These are phyloP conservation scores for Falcunculus frontatus DNA, from an alignment of 2,113 vertebrate genomes.

Conservation along the genomic window DNA sequence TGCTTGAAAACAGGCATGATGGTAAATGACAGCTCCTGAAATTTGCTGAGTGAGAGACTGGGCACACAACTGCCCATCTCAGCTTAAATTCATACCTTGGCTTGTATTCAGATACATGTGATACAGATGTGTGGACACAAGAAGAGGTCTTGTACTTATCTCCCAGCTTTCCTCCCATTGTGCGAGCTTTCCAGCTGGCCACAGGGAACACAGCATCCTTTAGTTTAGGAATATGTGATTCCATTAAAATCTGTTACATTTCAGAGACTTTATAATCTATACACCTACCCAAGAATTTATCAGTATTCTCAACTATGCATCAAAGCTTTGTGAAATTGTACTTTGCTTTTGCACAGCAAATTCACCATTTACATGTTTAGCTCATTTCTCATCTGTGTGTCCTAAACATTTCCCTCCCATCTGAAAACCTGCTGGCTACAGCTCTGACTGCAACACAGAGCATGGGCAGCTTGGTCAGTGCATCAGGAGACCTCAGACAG, in stretches of 20 bases:
- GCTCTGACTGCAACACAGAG: neutral
- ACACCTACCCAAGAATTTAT: neutral
- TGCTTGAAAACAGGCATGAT: neutral
- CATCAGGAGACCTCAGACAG: neutral
- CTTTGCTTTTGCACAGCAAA: neutral
- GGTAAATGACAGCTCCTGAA: neutral
- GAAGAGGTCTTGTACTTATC: neutral
- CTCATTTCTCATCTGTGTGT: neutral
- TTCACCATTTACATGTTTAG: neutral
- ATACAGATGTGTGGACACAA: fast-evolving
- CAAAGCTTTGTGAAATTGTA: neutral
- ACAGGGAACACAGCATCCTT: neutral
- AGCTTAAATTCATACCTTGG: neutral
- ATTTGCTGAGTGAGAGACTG: neutral
- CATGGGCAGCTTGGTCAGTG: neutral
- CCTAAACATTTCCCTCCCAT: neutral
- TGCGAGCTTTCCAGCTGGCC: neutral
- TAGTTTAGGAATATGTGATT: neutral
- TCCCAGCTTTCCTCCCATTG: neutral
- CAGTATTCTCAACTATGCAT: neutral
- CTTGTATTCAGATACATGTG: neutral
- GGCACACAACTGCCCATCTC: neutral
- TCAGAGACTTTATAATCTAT: neutral
- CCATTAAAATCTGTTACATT: neutral
- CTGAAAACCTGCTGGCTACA: neutral